These are phyloP conservation scores for Melanaphis sacchari DNA, from an alignment of 1,140 invertebrate species.

Conservation along the genomic window DNA sequence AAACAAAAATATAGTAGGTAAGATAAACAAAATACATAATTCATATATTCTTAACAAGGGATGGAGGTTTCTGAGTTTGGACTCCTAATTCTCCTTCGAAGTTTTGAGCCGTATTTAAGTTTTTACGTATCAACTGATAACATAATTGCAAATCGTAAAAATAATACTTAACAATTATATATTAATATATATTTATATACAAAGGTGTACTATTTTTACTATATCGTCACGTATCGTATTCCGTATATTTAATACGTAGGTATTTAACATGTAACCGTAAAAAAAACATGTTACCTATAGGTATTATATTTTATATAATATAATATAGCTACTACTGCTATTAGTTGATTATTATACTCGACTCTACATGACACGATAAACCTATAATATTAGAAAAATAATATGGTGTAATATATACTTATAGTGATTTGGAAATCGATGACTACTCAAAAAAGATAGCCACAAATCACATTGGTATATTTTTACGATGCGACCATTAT, in stretches of 20 bases:
- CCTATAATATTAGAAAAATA: background rate
- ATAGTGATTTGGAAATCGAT: too few species aligned
- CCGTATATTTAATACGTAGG: background rate
- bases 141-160: background rate
- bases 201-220: too few species aligned
- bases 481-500: background rate
- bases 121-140: too few species aligned
- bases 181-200: background rate
- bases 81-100: background rate
- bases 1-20: background rate
- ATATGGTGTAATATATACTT: too few species aligned
- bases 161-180: background rate
- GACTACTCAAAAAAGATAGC: too few species aligned
- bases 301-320: too few species aligned
- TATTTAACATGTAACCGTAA: too few species aligned
- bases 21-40: background rate
- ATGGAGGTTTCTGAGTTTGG: background rate
- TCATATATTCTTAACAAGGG: background rate
- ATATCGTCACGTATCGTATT: background rate
- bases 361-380: background rate
- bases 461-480: background rate
- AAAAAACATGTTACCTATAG: too few species aligned
- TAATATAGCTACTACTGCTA: background rate
- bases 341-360: background rate
- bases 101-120: too few species aligned